A percentile compares a stretch with the other conserved stretches of the same genome.
phyloP scores from a whole-genome alignment of 2,888 invertebrate genomes.

The Pollenia angustigena region DNA sequence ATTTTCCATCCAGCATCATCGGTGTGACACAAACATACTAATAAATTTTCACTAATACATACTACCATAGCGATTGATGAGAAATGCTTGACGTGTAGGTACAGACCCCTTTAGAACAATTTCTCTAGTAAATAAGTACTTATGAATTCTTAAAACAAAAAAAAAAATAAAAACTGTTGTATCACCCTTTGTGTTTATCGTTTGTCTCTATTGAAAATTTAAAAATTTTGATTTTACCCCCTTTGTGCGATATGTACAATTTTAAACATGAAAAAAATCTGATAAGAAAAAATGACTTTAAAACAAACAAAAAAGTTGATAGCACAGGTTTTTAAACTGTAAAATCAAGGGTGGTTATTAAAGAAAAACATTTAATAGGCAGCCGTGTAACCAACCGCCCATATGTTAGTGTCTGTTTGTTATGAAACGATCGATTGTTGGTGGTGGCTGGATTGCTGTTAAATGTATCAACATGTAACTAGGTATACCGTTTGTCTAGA shows the following conservation, averaged over 20 bases:
- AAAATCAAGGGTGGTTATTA: slow-evolving; percentile 26
- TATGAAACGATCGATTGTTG: slow-evolving; percentile 1
- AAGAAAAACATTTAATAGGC: not conserved
- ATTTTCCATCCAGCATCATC: no score
- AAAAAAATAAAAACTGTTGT: no score
- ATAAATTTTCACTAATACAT: no score
- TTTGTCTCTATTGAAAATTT: not conserved
- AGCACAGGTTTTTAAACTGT: slow-evolving; percentile 34
- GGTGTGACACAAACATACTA: no score
- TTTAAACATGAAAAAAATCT: slow-evolving; percentile 3
- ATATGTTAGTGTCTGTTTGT: not conserved
- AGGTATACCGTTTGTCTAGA: slow-evolving; percentile 19
- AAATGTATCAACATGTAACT: slow-evolving; percentile 48
- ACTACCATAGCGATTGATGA: no score
- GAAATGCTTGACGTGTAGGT: no score
- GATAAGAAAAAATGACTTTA: slow-evolving; percentile 17
- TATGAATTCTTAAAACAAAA: no score
- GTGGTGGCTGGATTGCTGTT: slow-evolving; percentile 24
- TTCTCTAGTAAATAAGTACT: no score
- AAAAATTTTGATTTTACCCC: not conserved
- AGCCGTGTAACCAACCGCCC: not conserved
- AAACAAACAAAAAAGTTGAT: slow-evolving; percentile 32
- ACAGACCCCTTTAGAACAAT: no score
- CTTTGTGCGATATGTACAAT: not conserved
- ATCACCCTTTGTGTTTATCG: no score